Percentiles rank a stretch among this genome's conserved stretches.
Evolutionary conservation across 2,113 vertebrate species (phyloP).

Genomic region (Sinosuthora webbiana): DNA sequence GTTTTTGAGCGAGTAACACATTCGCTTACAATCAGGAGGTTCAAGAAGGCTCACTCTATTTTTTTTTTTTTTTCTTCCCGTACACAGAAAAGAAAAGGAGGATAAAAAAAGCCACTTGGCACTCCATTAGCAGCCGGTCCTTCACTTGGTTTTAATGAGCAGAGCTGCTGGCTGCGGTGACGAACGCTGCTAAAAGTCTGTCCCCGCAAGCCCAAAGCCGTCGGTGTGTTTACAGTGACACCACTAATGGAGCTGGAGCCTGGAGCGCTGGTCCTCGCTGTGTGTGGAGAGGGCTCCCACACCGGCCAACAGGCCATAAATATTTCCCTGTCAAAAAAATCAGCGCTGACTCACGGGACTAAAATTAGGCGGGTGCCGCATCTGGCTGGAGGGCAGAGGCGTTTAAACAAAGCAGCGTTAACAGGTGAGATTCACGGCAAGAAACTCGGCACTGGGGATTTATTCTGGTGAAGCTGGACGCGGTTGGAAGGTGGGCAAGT

Average conservation of each 20-base stretch:
- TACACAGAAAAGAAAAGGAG: not conserved
- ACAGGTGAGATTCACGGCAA: accelerated
- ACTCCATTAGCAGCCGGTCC: not conserved
- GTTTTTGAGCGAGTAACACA: not conserved
- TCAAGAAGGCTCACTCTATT: not conserved
- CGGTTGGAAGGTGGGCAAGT: not conserved
- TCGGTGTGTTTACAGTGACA: not conserved
- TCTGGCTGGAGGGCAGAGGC: not conserved
- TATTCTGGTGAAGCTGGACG: not conserved
- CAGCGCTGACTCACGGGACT: not conserved
- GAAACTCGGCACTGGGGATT: accelerated
- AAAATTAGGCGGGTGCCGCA: not conserved
- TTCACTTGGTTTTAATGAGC: not conserved
- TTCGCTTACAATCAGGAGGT: not conserved
- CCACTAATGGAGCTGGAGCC: not conserved
- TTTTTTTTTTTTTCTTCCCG: not conserved
- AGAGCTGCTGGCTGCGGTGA: not conserved
- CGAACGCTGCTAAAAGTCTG: not conserved
- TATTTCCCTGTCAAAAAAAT: not conserved
- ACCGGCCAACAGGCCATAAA: accelerated
- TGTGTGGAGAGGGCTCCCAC: not conserved
- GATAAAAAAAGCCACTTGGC: not conserved
- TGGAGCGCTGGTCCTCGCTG: not conserved
- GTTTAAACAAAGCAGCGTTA: accelerated
- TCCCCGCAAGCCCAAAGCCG: not conserved